Conservation (phyloP, 2,113 vertebrate species). For the Prunella fulvescens region DNA sequence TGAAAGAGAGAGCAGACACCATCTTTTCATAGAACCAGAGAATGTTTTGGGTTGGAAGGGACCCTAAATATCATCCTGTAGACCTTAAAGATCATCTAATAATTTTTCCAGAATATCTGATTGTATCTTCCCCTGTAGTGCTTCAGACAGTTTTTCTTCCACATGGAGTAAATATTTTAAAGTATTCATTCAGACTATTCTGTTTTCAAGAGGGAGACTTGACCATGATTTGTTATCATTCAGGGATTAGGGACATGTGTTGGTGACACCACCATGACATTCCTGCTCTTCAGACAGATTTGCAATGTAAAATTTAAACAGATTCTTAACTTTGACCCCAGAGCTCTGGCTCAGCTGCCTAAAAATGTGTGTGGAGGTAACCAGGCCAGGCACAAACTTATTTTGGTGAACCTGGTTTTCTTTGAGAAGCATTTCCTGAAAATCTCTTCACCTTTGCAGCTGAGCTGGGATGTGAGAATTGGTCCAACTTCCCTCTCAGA, state of each 20-base stretch:
- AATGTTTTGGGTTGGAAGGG: neutral
- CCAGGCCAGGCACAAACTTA: neutral
- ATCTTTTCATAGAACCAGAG: neutral
- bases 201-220: neutral
- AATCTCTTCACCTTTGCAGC: neutral
- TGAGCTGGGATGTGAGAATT: neutral
- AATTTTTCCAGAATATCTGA: neutral
- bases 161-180: neutral
- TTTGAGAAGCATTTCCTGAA: neutral
- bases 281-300: neutral
- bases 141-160: neutral
- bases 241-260: accelerated
- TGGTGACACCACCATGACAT: neutral
- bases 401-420: neutral
- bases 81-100: neutral
- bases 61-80: neutral
- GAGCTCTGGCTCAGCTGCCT: neutral
- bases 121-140: neutral
- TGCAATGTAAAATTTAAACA: neutral
- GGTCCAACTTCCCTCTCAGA: neutral
- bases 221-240: neutral
- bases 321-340: neutral
- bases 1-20: neutral
- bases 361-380: neutral
- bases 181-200: neutral